phyloP scores from a whole-genome alignment of 2,797 vertebrate genomes.

The Pangasius krempfi region DNA sequence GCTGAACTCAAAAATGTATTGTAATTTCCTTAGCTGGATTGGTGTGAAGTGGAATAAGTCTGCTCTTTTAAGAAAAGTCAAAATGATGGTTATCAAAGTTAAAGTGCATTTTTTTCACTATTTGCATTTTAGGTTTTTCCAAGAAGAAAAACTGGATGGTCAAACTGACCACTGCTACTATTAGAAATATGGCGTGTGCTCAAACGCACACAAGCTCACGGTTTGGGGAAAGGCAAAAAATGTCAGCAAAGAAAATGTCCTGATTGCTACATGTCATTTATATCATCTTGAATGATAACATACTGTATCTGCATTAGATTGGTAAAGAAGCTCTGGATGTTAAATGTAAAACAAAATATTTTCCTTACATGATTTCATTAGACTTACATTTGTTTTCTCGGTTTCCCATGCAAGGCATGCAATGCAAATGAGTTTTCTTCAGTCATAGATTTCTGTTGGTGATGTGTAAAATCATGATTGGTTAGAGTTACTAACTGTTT shows the following conservation, averaged over 20 bases:
- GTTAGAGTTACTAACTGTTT: slow-evolving; percentile 61
- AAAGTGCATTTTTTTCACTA: slow-evolving; percentile 56
- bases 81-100: slow-evolving; percentile 34
- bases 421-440: slow-evolving; percentile 78
- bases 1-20: slow-evolving; percentile 64
- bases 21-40: slow-evolving; percentile 62
- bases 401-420: slow-evolving; percentile 97
- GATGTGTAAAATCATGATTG: slow-evolving; percentile 68
- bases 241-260: slow-evolving; percentile 84
- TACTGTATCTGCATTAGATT: slow-evolving; percentile 88
- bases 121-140: slow-evolving; percentile 47
- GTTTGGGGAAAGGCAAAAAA: slow-evolving; percentile 84
- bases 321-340: slow-evolving; percentile 87
- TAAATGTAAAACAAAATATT: slow-evolving; percentile 86
- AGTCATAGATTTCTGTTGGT: slow-evolving; percentile 72
- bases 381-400: slow-evolving; percentile 80
- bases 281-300: slow-evolving; percentile 70
- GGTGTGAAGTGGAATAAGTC: slow-evolving; percentile 34
- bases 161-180: slow-evolving; percentile 50
- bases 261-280: slow-evolving; percentile 76
- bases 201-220: slow-evolving; percentile 68
- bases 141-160: slow-evolving; percentile 30
- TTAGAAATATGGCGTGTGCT: slow-evolving; percentile 41
- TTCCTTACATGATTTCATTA: slow-evolving; percentile 79
- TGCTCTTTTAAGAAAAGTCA: slow-evolving; percentile 28